Evolutionary conservation across 2,113 vertebrate species (phyloP), one percentile per base, ranked within the genome.

Genomic region (Pomatorhinus ruficollis): DNA sequence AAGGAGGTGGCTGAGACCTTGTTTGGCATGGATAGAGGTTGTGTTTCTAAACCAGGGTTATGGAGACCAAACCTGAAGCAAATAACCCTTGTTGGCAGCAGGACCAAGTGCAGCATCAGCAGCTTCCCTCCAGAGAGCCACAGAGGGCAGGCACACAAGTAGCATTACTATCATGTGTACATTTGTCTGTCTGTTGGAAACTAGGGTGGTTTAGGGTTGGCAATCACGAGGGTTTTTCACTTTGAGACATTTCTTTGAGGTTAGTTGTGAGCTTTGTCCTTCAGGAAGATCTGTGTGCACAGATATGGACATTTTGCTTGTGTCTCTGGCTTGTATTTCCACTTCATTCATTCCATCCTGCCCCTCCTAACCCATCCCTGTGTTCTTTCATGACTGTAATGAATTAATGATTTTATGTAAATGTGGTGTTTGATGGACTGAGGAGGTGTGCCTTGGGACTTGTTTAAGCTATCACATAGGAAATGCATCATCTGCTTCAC

Each of bases 341-440:
- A 4, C 52, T 94, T 86, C 81, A 78, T 95, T 95, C 84, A 68
- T 94, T 87, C 65, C 33, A 30, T 52, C 24, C 52, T 35, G 8
- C 42, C 60, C 71, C 47, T 86, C 72, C 64, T 90, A 66, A 92
- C 59, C 71, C 80, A 68, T 19, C 37, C 37, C 40, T 80, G 64
- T 81, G 52, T 72, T 87, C 89, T 95, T 89, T 87, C 70, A 40
- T 31, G 90, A 12, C 49, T 95, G 71, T 95, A 97, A 88, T 96
- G 95, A 96, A 92, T 76, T 96, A 95, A 97, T 96, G 83, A 95
- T 96, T 97, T 97, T 96, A 96, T 97, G 93, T 85, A 97, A 98
- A 97, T 80, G 39, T 68, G 92, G 64, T 76, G 49, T 75, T 95
- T 87, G 80, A 87, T 95, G 89, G 94, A 90, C 83, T 81, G 53